Conservation (phyloP, 2,888 invertebrate genomes). For the Diarsia mendica region DNA sequence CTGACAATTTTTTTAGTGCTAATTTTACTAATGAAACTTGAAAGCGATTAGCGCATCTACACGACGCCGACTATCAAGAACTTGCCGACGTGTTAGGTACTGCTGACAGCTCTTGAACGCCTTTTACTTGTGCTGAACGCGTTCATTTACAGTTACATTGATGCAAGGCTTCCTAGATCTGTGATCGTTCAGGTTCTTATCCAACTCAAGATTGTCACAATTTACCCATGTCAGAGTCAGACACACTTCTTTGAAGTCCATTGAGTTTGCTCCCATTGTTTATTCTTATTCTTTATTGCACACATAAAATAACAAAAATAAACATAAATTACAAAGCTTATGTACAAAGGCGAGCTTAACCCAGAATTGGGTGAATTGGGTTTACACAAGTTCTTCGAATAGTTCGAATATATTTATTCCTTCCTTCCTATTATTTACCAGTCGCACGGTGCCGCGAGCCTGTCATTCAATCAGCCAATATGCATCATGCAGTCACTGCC, state of each 20-base stretch:
- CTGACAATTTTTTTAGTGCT: neutral
- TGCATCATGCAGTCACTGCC: neutral
- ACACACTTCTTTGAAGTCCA: neutral
- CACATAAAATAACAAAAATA: too few relatives aligned
- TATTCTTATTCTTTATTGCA: too few relatives aligned
- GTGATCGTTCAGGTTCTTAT: neutral
- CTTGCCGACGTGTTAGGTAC: neutral
- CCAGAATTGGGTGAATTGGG: too few relatives aligned
- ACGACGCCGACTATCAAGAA: neutral
- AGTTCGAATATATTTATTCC: neutral
- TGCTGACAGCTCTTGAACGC: neutral
- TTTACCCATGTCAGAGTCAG: neutral
- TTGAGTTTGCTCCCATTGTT: neutral
- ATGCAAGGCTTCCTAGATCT: neutral
- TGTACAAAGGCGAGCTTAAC: too few relatives aligned
- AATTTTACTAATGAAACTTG: neutral
- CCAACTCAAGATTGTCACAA: neutral
- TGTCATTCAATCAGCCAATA: neutral
- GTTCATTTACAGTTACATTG: neutral
- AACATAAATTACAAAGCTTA: too few relatives aligned
- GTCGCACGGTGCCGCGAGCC: neutral
- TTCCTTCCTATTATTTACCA: neutral
- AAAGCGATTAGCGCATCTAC: neutral
- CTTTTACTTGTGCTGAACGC: neutral
- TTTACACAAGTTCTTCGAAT: neutral